Percentiles rank a stretch among this genome's conserved stretches.
Evolutionary conservation across 2,797 vertebrate species (phyloP).

Genomic region (Vireo griseus): DNA sequence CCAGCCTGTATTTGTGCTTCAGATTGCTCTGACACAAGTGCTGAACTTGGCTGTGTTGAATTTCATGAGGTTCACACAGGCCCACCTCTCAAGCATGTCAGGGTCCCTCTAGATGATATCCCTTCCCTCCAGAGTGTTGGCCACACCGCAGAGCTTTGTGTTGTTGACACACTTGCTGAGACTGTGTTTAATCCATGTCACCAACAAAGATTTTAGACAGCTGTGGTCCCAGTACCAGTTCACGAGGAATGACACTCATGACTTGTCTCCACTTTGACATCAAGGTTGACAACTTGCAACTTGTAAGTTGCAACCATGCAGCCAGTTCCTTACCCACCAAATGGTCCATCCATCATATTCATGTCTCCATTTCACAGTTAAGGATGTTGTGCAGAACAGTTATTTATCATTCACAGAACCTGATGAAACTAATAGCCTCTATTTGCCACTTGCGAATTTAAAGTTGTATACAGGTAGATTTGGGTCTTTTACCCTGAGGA

Average conservation of each 20-base stretch:
- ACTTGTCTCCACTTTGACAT: background rate
- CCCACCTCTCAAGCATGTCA: background rate
- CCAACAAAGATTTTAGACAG: background rate
- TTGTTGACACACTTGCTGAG: too few species aligned
- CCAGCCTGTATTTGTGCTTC: background rate
- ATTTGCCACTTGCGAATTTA: background rate
- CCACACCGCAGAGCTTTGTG: background rate
- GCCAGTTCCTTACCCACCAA: background rate
- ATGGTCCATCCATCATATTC: background rate
- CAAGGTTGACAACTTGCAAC: background rate
- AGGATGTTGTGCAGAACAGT: background rate
- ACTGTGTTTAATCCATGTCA: accelerated
- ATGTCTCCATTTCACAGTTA: background rate
- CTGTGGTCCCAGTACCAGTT: accelerated
- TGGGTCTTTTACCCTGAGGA: background rate
- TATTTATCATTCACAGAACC: background rate
- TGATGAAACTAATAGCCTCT: background rate
- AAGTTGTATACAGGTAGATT: background rate
- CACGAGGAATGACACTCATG: background rate
- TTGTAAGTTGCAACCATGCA: background rate
- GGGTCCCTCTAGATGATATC: background rate
- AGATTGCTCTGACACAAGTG: background rate
- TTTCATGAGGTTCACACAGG: background rate
- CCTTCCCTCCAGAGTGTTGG: background rate
- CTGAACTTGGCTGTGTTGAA: background rate